Conservation (phyloP, 2,113 vertebrate genomes). For the Limnothrissa miodon region DNA sequence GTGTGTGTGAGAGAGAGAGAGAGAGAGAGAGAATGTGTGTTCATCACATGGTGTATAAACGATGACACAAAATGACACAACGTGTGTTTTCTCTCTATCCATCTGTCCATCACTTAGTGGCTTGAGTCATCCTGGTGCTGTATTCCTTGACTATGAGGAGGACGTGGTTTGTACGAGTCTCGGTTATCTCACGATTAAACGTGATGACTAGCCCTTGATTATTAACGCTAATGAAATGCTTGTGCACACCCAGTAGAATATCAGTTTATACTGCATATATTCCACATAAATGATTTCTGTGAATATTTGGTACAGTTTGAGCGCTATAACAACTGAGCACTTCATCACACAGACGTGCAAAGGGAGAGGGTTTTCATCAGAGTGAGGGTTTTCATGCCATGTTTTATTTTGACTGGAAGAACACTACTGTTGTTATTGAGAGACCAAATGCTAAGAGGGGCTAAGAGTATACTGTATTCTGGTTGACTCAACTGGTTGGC, state of each 20-base stretch:
- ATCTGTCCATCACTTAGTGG: neutral
- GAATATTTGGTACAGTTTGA: neutral
- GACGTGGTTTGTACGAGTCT: neutral
- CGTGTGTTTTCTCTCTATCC: neutral
- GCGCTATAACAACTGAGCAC: no score
- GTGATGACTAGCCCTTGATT: neutral
- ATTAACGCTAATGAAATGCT: neutral
- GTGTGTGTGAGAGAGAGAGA: neutral
- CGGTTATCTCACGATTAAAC: no score
- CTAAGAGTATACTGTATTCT: neutral
- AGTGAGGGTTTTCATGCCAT: neutral
- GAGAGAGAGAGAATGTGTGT: no score
- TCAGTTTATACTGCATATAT: neutral
- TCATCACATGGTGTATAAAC: neutral
- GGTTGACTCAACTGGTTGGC: neutral
- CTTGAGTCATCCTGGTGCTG: neutral
- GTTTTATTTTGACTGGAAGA: neutral
- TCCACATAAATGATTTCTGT: neutral
- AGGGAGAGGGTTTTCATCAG: neutral
- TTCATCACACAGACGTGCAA: neutral
- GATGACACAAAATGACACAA: neutral
- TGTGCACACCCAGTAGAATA: neutral
- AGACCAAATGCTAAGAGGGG: neutral
- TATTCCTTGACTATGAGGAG: neutral
- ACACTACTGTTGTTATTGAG: neutral